Evolutionary conservation across 2,888 invertebrate species (phyloP).

Genomic region (Drosophila hawaiiensis): DNA sequence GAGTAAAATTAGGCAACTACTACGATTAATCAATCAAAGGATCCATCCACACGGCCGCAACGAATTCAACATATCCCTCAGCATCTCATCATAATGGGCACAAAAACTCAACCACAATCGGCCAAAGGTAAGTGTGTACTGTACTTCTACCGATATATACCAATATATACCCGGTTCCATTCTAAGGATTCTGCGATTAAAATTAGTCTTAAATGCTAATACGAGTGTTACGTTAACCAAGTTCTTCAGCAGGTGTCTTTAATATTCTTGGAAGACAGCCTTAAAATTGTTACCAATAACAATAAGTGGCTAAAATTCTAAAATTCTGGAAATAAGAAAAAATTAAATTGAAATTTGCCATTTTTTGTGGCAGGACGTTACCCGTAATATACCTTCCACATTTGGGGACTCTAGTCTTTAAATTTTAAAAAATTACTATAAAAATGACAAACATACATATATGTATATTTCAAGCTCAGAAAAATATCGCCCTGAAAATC

Average conservation of each 20-base stretch:
- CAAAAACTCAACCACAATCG: conserved; percentile 83
- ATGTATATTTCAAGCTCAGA: not conserved
- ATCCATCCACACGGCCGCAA: not conserved
- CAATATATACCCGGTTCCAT: not conserved
- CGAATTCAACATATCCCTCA: not conserved
- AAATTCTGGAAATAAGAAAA: not conserved
- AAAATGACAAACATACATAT: not conserved
- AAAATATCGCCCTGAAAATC: not conserved
- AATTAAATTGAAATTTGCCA: not conserved
- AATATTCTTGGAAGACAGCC: not conserved
- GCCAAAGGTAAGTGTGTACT: conserved; percentile 73
- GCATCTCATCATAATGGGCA: conserved; percentile 79
- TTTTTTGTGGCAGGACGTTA: not conserved
- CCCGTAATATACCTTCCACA: not conserved
- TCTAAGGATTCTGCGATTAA: not conserved
- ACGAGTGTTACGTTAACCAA: not conserved
- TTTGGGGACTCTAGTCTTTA: not conserved
- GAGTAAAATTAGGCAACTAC: conserved; percentile 32
- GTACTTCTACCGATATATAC: not conserved
- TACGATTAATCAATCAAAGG: not conserved
- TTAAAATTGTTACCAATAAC: not conserved
- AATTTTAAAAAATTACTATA: not conserved
- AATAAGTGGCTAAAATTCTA: not conserved
- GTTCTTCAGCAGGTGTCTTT: not conserved
- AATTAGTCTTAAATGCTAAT: not conserved